Conservation (phyloP, 2,797 vertebrate species). For the Ambastaia sidthimunki region DNA sequence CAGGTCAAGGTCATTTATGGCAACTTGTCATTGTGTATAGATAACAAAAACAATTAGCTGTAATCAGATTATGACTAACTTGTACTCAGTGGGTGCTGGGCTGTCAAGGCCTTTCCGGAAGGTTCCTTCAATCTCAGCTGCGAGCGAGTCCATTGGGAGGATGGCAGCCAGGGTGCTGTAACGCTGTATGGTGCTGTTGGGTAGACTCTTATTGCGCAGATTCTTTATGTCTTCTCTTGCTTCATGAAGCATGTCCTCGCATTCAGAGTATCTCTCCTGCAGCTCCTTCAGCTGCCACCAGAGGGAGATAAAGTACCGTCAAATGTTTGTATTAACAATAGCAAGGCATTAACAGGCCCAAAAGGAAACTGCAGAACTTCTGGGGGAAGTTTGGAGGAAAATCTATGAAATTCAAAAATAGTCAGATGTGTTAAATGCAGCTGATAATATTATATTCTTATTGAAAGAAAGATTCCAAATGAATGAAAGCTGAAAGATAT, state of each 20-base stretch:
- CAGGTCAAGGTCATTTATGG: too few relatives aligned
- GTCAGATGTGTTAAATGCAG: too few relatives aligned
- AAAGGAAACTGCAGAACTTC: not conserved
- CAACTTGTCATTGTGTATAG: too few relatives aligned
- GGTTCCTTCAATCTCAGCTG: slow-evolving; percentile 87
- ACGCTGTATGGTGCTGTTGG: slow-evolving; percentile 84
- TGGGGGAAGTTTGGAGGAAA: too few relatives aligned
- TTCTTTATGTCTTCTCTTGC: slow-evolving; percentile 86
- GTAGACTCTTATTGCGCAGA: slow-evolving; percentile 81
- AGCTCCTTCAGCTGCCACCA: slow-evolving; percentile 82
- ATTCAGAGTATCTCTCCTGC: slow-evolving; percentile 83
- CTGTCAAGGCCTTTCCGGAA: slow-evolving; percentile 85
- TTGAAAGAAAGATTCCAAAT: too few relatives aligned
- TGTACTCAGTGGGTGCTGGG: slow-evolving; percentile 82
- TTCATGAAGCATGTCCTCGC: slow-evolving; percentile 84
- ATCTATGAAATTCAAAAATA: too few relatives aligned
- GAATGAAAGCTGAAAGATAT: too few relatives aligned
- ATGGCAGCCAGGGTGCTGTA: slow-evolving; percentile 79
- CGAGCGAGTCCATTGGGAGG: slow-evolving; percentile 87
- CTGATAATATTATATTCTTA: too few relatives aligned
- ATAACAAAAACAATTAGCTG: not conserved
- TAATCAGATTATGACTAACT: slow-evolving; percentile 68
- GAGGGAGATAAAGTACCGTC: slow-evolving; percentile 36
- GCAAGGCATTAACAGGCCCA: not conserved
- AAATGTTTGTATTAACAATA: not conserved